Base-by-base conservation (phyloP, 2,797 vertebrate genomes). In the Pitangus sulphuratus region DNA sequence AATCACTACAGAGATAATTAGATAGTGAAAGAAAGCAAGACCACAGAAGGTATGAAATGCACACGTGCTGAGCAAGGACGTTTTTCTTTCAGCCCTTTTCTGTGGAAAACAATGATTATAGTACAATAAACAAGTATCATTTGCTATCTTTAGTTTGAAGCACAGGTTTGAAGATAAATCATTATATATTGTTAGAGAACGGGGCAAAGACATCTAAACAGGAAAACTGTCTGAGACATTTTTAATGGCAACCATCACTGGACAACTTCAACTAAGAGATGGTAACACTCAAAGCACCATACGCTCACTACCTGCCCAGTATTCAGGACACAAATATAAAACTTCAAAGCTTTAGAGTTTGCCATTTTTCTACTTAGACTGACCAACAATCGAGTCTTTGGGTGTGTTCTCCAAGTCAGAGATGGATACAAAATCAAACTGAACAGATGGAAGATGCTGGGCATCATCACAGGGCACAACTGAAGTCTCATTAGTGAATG, bases 301-400 rank as follows among this genome's bases (percentile, higher is more conserved):
- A n/a, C 8, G 40, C 15, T 54, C 31, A 19, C 50, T 71, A 20
- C 57, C 47, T 69, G 48, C 76, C 40, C 25, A 4, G 3, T 8
- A n/a, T 37, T 80, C 33, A 66, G 42, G 71, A 25, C 26, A 85
- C 15, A 62, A n/a, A 91, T 90, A 69, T 17, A 22, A 56, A 83
- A 64, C 35, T 60, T 65, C 25, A 69, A 39, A 95, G 72, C n/a
- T 66, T 58, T 62, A 66, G 26, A 71, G 31, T 31, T 48, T 47
- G 37, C 45, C 12, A 33, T 93, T 86, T 79, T 68, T 21, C 44
- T 69, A n/a, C 22, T 85, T 19, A 18, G 28, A 92, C 99, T 98
- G 95, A 99, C 99, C 99, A 79, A 99, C 93, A n/a, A 99, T 95
- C 2, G 99, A 93, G 88, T 99, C 99, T 97, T 99, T 99, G 28